Percentiles rank a stretch among this genome's conserved stretches.
These are phyloP conservation scores for Chorisops tibialis DNA, from an alignment of 2,888 invertebrate species.

Conservation along the genomic window DNA sequence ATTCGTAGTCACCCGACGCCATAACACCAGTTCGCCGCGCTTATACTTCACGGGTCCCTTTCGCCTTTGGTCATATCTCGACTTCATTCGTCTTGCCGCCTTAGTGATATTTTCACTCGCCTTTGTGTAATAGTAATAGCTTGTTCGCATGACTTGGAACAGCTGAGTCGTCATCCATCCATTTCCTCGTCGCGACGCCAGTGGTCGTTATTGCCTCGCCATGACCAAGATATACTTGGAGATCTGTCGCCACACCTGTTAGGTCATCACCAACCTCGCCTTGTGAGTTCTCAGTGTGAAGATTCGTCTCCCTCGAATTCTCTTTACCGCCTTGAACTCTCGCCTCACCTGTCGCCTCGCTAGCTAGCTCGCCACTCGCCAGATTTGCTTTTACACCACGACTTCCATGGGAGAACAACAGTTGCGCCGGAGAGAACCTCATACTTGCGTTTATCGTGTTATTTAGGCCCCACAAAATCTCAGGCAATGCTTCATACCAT, in stretches of 20 bases:
- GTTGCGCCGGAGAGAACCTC: too few relatives aligned
- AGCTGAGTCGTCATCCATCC: not conserved
- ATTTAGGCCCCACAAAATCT: too few relatives aligned
- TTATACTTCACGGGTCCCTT: not conserved
- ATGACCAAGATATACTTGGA: not conserved
- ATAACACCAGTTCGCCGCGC: not conserved
- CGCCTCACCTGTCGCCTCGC: not conserved
- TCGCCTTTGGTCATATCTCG: not conserved
- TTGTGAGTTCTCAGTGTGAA: not conserved
- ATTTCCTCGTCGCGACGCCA: too few relatives aligned
- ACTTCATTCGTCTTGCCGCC: not conserved
- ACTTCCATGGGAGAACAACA: too few relatives aligned
- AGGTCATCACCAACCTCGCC: conserved; percentile 4
- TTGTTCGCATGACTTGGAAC: too few relatives aligned
- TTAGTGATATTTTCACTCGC: not conserved
- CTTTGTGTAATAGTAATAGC: not conserved
- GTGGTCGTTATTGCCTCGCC: too few relatives aligned
- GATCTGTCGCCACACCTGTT: not conserved
- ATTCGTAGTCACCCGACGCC: not conserved
- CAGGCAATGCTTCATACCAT: too few relatives aligned
- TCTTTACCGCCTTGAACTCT: too few relatives aligned
- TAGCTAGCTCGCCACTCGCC: not conserved
- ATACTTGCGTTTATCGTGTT: too few relatives aligned
- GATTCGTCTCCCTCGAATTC: not conserved
- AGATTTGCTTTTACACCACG: too few relatives aligned